Base-by-base conservation (phyloP, 1,140 invertebrate species). In the Oncopodura yosiiana region DNA sequence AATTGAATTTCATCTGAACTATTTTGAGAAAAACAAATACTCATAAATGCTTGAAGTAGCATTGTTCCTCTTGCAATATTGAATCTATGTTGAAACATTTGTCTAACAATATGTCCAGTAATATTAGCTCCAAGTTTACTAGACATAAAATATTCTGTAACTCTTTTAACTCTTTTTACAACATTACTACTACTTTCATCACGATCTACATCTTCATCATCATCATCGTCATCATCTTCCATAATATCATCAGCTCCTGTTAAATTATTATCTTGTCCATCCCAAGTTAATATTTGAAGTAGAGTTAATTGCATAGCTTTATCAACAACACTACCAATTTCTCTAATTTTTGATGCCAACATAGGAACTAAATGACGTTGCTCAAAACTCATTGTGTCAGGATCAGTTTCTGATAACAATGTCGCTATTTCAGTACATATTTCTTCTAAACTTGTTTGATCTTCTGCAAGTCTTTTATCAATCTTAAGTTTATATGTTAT, bases 51-150 rank as follows among this genome's bases (percentile, higher is more conserved):
- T 39, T 63, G 58, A 0, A 63, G 41, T 5, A 61, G 24, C 27
- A 63, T 48, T 0, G 55, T 56, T 24, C 49, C 58, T 23, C 55
- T 27, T 5, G 52, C 30, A 3, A 63, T 44, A 46, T 60, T 58
- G 32, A 39, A 63, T 27, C 60, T 60, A 24, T 64, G 58, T 11
- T 53, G 51, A 29, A 60, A 24, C 16, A 60, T 26, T 38, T 64
- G 62, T 38, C 45, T 55, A 3, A 64, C 37, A 27, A 61, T 52
- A 19, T 39, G 14, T 19, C 43, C 53, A 1, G 58, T 37, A 14
- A 64, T 27, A 51, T 64, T 60, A 18, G 58, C 58, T 37, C 62
- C 62, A 12, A 58, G 21, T 32, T 56, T 44, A 45, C 58, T 60
- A 24, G 50, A 58, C 52, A 64, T 56, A 16, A 60, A 64, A 39